A percentile compares a stretch with the other conserved stretches of the same genome.
Conservation (phyloP, 53 echinoderm and acorn worm genomes). For the Holothuria scabra region DNA sequence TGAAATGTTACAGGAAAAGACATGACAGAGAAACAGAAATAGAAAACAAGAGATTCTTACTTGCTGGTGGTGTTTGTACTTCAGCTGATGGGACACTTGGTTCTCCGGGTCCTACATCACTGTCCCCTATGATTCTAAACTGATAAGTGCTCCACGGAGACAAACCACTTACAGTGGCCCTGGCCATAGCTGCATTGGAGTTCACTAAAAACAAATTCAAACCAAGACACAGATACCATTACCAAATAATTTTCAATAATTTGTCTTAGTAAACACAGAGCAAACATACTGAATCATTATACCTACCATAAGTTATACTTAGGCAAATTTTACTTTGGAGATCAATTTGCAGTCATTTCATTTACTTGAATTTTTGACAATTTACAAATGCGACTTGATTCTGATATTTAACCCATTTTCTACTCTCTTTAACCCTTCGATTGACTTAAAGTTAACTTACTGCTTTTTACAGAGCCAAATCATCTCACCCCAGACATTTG, state of each 20-base stretch:
- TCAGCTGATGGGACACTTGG: conserved; percentile 73
- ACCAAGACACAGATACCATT: background rate
- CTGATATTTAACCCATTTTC: no score
- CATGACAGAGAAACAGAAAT: no score
- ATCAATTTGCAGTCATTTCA: no score
- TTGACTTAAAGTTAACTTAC: no score
- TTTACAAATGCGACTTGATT: no score
- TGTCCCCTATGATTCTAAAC: conserved; percentile 81
- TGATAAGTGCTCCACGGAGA: conserved; percentile 78
- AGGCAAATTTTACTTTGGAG: no score
- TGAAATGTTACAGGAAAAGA: no score
- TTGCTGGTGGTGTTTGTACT: conserved; percentile 48
- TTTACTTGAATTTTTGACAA: no score
- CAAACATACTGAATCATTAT: background rate
- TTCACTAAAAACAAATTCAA: conserved; percentile 38
- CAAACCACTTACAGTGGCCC: conserved; percentile 50
- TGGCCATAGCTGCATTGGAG: background rate
- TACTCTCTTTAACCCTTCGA: no score
- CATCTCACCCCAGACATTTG: no score
- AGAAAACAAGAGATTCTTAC: conserved; percentile 51
- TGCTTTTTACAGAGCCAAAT: no score
- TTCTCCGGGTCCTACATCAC: conserved; percentile 68
- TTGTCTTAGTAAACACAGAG: background rate
- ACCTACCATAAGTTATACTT: background rate
- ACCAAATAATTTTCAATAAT: background rate